Conservation (phyloP, 2,113 vertebrate species). For the Notechis scutatus region DNA sequence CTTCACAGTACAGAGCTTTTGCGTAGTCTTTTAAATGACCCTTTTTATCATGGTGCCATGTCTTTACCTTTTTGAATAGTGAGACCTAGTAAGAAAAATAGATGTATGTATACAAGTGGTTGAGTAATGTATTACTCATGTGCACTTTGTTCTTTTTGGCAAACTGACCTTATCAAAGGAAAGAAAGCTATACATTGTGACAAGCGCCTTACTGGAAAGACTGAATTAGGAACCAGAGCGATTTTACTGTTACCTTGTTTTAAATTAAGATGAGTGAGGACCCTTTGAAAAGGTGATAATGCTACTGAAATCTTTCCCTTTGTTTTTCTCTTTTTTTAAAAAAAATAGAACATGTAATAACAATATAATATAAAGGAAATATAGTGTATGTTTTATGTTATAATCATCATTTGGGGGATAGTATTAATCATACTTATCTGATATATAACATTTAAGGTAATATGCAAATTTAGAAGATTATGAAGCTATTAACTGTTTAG, state of each 20-base stretch:
- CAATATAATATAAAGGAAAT: background rate
- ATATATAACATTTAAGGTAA: background rate
- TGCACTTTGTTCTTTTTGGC: slow-evolving; percentile 71
- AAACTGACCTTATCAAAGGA: slow-evolving; percentile 72
- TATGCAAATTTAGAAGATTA: background rate
- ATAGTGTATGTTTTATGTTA: background rate
- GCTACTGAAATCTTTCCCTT: background rate
- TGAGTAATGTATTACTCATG: slow-evolving; percentile 74
- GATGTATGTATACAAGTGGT: slow-evolving; percentile 70
- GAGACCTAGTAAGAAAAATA: slow-evolving; percentile 72
- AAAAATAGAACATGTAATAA: background rate
- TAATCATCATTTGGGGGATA: background rate
- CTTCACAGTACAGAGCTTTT: slow-evolving; percentile 78
- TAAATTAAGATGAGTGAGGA: slow-evolving; percentile 43
- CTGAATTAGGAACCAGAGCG: slow-evolving; percentile 49
- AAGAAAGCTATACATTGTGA: slow-evolving; percentile 64
- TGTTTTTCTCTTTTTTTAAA: slow-evolving; percentile 2
- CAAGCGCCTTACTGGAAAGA: slow-evolving; percentile 54
- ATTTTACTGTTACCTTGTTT: slow-evolving; percentile 52
- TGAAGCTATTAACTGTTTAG: background rate
- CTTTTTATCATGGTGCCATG: slow-evolving; percentile 77
- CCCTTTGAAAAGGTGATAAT: slow-evolving; percentile 24
- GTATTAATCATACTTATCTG: background rate
- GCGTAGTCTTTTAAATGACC: slow-evolving; percentile 80
- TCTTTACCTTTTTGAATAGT: slow-evolving; percentile 73